These are phyloP conservation scores for Elephantulus edwardii DNA, from an alignment of 2,113 vertebrate genomes.

Conservation along the genomic window DNA sequence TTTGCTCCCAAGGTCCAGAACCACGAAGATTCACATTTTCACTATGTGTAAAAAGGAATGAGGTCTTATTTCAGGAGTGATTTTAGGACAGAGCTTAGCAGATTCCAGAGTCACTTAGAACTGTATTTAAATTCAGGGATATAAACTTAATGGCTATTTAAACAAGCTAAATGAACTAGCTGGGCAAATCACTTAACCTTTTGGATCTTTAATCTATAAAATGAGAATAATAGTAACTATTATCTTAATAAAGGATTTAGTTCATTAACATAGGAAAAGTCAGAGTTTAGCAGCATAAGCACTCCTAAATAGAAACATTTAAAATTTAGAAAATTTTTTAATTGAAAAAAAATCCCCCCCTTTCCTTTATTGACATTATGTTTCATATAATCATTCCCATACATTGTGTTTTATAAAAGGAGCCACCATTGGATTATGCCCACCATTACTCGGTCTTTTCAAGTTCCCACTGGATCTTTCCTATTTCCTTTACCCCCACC, in stretches of 20 bases:
- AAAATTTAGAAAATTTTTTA: too few species aligned
- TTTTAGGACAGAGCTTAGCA: background rate
- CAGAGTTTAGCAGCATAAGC: background rate
- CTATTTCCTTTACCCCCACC: too few species aligned
- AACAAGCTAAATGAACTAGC: background rate
- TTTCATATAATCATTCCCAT: too few species aligned
- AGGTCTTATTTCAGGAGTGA: conserved; percentile 31
- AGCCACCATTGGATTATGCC: too few species aligned
- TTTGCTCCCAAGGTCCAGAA: conserved; percentile 14
- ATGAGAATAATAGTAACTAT: background rate
- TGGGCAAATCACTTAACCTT: background rate
- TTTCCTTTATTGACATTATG: too few species aligned
- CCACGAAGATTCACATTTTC: conserved; percentile 26
- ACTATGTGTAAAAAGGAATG: conserved; percentile 5
- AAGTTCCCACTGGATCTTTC: too few species aligned
- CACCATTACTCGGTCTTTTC: too few species aligned
- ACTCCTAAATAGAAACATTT: background rate
- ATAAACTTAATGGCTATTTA: background rate
- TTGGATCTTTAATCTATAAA: conserved; percentile 25
- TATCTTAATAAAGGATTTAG: too few species aligned
- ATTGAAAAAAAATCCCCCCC: too few species aligned
- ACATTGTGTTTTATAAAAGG: too few species aligned
- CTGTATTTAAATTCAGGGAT: conserved; percentile 8
- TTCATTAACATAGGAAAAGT: background rate
- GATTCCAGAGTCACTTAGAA: background rate